Evolutionary conservation across 1,140 invertebrate genomes (phyloP).

Genomic region (Drepana arcuata): DNA sequence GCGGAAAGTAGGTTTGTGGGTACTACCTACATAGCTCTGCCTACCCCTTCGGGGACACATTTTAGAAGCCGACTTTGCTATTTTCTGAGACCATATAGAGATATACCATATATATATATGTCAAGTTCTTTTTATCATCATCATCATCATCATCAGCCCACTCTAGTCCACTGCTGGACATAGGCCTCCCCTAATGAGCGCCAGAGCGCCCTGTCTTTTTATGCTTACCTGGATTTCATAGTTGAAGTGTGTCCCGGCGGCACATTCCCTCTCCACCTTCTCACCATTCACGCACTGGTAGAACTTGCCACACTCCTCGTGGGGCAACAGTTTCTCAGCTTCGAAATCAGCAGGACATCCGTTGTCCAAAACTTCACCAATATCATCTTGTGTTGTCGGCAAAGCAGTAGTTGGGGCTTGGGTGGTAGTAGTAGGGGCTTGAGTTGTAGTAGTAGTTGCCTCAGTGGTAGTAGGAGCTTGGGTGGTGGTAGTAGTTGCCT

Average conservation of each 20-base stretch:
- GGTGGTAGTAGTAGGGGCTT: neutral
- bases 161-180: too few species aligned
- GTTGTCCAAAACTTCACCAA: conserved; percentile 8
- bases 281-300: conserved; percentile 63
- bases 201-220: too few species aligned
- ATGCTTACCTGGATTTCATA: conserved; percentile 8
- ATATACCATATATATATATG: too few species aligned
- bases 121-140: too few species aligned
- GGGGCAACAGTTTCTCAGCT: conserved; percentile 32
- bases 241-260: conserved; percentile 15
- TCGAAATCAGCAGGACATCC: conserved; percentile 23
- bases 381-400: neutral
- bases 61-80: too few species aligned
- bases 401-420: neutral
- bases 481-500: neutral
- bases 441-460: neutral
- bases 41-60: too few species aligned
- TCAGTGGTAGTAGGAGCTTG: neutral
- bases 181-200: too few species aligned
- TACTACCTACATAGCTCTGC: too few species aligned
- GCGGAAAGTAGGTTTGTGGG: too few species aligned
- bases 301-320: conserved; percentile 68
- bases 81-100: too few species aligned
- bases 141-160: too few species aligned
- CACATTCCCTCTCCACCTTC: conserved; percentile 19